Conservation (phyloP, 2,797 vertebrate species). For the Lagocephalus sceleratus region DNA sequence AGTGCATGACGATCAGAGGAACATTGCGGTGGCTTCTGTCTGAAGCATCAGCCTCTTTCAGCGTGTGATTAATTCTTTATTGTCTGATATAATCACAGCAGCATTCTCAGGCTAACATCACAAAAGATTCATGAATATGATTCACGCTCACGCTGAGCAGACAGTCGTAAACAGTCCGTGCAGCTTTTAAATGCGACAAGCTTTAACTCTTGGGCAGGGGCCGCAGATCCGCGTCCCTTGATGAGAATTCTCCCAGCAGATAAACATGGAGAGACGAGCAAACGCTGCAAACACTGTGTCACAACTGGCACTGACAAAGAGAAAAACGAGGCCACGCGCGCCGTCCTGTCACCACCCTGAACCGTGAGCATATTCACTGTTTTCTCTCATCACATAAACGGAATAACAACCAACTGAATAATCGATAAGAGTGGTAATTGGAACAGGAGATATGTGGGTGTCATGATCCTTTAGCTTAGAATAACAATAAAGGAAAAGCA, state of each 20-base stretch:
- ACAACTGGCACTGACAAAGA: neutral
- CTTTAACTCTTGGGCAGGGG: slow-evolving; percentile 27
- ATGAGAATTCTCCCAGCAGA: slow-evolving; percentile 27
- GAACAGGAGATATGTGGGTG: too few relatives aligned
- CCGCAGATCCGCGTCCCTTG: slow-evolving; percentile 14
- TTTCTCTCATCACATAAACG: too few relatives aligned
- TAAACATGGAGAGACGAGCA: slow-evolving; percentile 12
- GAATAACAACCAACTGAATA: too few relatives aligned
- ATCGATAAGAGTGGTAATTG: too few relatives aligned
- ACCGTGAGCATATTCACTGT: too few relatives aligned
- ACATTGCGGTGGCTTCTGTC: slow-evolving; percentile 1
- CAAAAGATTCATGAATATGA: slow-evolving; percentile 27
- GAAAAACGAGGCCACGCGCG: neutral
- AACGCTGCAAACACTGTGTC: too few relatives aligned
- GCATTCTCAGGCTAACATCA: slow-evolving; percentile 7
- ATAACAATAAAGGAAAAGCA: too few relatives aligned
- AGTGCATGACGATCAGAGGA: slow-evolving; percentile 21
- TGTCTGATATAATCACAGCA: slow-evolving; percentile 16
- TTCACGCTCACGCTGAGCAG: slow-evolving; percentile 16
- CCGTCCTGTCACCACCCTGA: too few relatives aligned
- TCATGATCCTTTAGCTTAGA: too few relatives aligned
- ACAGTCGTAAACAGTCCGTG: slow-evolving; percentile 10
- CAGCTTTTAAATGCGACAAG: slow-evolving; percentile 22
- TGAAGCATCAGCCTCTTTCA: slow-evolving; percentile 25
- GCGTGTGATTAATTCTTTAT: slow-evolving; percentile 28